Conservation (phyloP, 2,797 vertebrate genomes). For the Premnoplex brunnescens region DNA sequence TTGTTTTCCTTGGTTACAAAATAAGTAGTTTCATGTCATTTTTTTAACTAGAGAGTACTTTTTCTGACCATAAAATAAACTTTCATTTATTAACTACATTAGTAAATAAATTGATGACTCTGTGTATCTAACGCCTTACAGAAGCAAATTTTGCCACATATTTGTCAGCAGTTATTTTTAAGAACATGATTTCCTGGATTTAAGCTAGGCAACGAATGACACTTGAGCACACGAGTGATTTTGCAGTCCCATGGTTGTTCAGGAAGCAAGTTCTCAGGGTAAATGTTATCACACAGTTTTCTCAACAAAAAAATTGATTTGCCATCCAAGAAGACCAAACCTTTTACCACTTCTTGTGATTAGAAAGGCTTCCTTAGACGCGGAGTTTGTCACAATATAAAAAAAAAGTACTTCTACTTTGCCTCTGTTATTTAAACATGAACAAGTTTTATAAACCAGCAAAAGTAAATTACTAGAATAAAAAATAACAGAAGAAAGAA, state of each 20-base stretch:
- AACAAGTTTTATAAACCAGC: background rate
- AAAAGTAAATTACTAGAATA: background rate
- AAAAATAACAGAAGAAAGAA: background rate
- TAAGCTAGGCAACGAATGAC: background rate
- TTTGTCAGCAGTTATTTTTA: background rate
- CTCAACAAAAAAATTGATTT: background rate
- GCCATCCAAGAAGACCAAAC: background rate
- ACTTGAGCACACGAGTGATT: background rate
- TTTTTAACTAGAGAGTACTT: too few relatives aligned
- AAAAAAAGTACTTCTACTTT: background rate
- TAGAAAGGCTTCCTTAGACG: background rate
- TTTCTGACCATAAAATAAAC: too few relatives aligned
- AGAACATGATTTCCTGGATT: too few relatives aligned
- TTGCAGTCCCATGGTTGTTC: background rate
- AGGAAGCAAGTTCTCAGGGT: background rate
- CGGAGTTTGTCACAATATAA: background rate
- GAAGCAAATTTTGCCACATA: background rate
- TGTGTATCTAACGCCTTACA: too few relatives aligned
- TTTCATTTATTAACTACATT: too few relatives aligned
- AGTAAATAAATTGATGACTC: too few relatives aligned
- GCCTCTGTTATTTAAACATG: background rate
- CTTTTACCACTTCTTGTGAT: background rate
- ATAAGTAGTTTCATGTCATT: too few relatives aligned
- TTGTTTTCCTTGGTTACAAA: too few relatives aligned
- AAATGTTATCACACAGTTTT: background rate